Evolutionary conservation across 2,113 vertebrate genomes (phyloP), one percentile per base, ranked within the genome.

Genomic region (Hystrix brachyura): DNA sequence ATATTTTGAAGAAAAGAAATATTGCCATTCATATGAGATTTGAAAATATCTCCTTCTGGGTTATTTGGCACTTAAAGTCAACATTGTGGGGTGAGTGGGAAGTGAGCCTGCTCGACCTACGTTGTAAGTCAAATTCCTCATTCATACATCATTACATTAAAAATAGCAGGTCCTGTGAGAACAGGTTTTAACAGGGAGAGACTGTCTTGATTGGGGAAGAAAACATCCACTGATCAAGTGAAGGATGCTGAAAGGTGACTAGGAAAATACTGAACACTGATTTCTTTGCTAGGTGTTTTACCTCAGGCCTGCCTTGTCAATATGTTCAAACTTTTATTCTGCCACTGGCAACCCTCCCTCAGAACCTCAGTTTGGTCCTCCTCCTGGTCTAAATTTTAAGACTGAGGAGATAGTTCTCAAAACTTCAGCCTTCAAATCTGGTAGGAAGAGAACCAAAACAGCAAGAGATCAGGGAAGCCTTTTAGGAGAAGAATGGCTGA

Each of bases 221-320:
- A 97, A 97, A 93, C 12, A 80, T 84, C 10, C n/a, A 93, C 60
- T 96, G 60, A 96, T 59, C 32, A 85, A 90, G 25, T 62, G 53
- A 95, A 69, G 3, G 2, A 84, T 48, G 34, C 19, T 53, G 43
- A 93, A 92, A 83, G 18, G 5, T 72, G 51, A 94, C 32, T 69
- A 92, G 21, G 25, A 23, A 87, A 97, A 85, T 88, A 90, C 3
- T 62, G 21, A 93, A 87, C 57, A 92, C 11, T 43, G 29, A 62
- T 14, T 90, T 29, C 32, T 34, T 96, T 72, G 27, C 43, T 81
- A 59, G 53, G 12, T 80, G 55, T 78, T 89, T 83, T 94, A 12
- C 34, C 60, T 86, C 67, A 91, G 48, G 51, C 27, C 23, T 19
- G 62, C 18, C 32, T 8, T 91, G 21, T 25, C n/a, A 53, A 86